Percentiles rank a stretch among this genome's conserved stretches.
Evolutionary conservation across 2,888 invertebrate genomes (phyloP).

Genomic region (Trichopria drosophilae): DNA sequence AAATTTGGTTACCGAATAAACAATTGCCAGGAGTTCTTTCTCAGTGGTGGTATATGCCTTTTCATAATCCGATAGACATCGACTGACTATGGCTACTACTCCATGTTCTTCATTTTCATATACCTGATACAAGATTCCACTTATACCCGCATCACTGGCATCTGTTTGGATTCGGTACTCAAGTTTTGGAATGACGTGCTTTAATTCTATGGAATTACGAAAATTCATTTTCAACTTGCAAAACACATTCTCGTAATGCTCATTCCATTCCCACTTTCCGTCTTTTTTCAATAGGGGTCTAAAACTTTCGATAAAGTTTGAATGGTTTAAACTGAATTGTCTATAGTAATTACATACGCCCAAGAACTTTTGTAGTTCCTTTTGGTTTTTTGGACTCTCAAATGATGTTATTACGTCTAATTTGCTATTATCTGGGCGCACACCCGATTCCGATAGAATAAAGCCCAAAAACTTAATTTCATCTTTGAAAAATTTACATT

Average conservation of each 20-base stretch:
- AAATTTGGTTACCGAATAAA: neutral
- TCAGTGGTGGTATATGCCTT: neutral
- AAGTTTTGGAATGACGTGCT: neutral
- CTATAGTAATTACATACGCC: constrained; percentile 17
- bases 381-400: constrained; percentile 32
- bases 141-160: constrained; percentile 26
- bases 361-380: constrained; percentile 35
- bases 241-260: constrained; percentile 2
- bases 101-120: neutral
- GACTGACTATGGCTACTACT: neutral
- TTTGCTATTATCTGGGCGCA: constrained; percentile 23
- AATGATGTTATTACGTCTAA: constrained; percentile 33
- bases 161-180: constrained; percentile 28
- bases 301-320: neutral
- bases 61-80: neutral
- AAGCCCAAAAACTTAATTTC: constrained; percentile 11
- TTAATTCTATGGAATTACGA: constrained; percentile 2
- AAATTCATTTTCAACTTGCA: constrained; percentile 6
- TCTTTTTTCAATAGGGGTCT: constrained; percentile 6
- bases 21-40: neutral
- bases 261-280: constrained; percentile 6
- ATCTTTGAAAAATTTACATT: constrained; percentile 32
- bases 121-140: constrained; percentile 31
- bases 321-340: constrained; percentile 4
- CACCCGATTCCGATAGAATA: neutral